A percentile compares a stretch with the other conserved stretches of the same genome.
These are phyloP conservation scores for Turnix velox DNA, from an alignment of 2,113 vertebrate genomes.

Conservation along the genomic window DNA sequence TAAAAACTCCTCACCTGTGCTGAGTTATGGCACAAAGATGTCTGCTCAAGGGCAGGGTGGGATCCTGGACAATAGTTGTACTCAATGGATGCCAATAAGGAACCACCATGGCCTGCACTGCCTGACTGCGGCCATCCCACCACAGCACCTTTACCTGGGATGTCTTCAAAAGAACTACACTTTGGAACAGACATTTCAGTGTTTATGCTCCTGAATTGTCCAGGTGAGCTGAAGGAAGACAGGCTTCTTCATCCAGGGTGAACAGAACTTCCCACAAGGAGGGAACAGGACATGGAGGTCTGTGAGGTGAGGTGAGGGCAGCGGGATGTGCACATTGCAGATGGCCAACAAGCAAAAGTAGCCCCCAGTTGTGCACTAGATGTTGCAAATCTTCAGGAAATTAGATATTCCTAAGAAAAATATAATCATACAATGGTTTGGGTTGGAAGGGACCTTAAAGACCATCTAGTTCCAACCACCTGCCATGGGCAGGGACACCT, in stretches of 20 bases:
- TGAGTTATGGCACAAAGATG: rapidly evolving
- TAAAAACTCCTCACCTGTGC: too few species aligned
- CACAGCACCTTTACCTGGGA: not conserved
- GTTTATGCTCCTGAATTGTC: not conserved
- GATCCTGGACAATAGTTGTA: not conserved
- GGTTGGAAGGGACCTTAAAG: too few species aligned
- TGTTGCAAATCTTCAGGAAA: too few species aligned
- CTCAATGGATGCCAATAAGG: not conserved
- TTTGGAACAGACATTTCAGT: not conserved
- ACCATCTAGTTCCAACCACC: too few species aligned
- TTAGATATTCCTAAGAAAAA: not conserved
- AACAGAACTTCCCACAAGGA: not conserved
- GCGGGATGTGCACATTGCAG: not conserved
- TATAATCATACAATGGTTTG: too few species aligned
- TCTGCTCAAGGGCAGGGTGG: rapidly evolving
- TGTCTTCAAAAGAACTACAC: not conserved
- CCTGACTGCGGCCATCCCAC: not conserved
- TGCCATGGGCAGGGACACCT: too few species aligned
- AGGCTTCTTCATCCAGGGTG: rapidly evolving
- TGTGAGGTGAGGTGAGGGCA: too few species aligned
- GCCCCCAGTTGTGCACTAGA: not conserved
- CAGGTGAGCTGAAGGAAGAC: not conserved
- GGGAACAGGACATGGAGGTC: not conserved
- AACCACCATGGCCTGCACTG: too few species aligned
- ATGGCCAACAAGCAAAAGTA: not conserved